Conservation (phyloP, 2,113 vertebrate genomes). For the Aythya baeri region DNA sequence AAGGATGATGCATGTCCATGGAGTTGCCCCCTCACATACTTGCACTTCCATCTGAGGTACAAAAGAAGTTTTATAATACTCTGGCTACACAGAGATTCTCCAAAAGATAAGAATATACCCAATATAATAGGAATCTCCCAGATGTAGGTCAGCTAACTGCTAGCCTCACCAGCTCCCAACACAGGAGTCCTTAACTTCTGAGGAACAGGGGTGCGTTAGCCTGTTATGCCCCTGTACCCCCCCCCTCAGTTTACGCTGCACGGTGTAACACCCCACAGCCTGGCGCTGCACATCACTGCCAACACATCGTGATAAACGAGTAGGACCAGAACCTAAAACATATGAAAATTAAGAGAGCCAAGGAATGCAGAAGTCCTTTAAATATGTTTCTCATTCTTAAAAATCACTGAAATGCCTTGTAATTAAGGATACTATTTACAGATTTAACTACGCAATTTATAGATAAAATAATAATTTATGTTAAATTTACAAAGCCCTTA, state of each 20-base stretch:
- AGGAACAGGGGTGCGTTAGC: not conserved
- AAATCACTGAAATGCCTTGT: not conserved
- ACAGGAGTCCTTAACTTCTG: not conserved
- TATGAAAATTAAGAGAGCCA: not conserved
- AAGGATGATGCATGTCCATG: not conserved
- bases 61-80: not conserved
- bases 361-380: not conserved
- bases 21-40: not conserved
- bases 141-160: constrained; percentile 11
- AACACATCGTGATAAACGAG: not conserved
- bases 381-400: not conserved
- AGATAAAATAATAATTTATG: constrained; percentile 19
- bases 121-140: constrained; percentile 2
- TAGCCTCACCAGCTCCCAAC: constrained; percentile 13
- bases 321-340: not conserved
- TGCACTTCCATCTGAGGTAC: not conserved
- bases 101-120: not conserved
- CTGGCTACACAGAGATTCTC: not conserved
- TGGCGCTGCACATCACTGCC: not conserved
- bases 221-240: not conserved
- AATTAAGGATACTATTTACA: not conserved
- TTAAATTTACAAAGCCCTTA: constrained; percentile 6
- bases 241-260: not conserved
- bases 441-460: not conserved
- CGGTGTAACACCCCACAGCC: not conserved